phyloP scores from a whole-genome alignment of 37 sponge, comb jelly and placozoan species.

The Dysidea cf. avara region DNA sequence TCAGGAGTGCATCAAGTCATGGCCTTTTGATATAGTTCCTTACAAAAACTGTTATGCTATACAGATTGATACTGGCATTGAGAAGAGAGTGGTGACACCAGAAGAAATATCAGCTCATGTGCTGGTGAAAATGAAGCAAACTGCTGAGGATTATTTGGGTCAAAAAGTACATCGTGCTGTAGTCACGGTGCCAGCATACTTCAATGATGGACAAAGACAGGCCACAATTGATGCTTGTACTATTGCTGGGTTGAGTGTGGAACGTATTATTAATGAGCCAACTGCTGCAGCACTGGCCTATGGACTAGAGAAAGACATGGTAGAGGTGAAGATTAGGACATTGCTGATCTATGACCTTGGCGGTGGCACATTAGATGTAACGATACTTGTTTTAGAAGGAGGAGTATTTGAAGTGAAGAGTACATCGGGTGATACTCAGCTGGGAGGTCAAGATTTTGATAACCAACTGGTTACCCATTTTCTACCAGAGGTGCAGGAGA shows the following conservation, averaged over 20 bases:
- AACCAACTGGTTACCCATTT: constrained; percentile 77
- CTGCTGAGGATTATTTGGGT: constrained; percentile 91
- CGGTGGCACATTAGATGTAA: constrained; percentile 93
- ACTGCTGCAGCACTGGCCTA: constrained; percentile 97
- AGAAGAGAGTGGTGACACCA: constrained; percentile 46
- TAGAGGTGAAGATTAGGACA: constrained; percentile 26
- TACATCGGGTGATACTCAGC: constrained; percentile 87
- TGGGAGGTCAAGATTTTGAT: constrained; percentile 94
- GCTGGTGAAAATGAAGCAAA: constrained; percentile 90
- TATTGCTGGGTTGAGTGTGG: constrained; percentile 84
- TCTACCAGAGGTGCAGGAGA: constrained; percentile 56
- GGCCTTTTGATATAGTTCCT: constrained; percentile 74
- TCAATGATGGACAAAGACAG: constrained; percentile 95
- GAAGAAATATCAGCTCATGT: constrained; percentile 91
- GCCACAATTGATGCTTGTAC: constrained; percentile 91
- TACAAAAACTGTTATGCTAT: constrained; percentile 70
- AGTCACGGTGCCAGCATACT: constrained; percentile 93
- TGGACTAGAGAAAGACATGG: constrained; percentile 73
- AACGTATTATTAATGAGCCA: constrained; percentile 97
- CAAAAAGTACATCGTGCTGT: constrained; percentile 57
- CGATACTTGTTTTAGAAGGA: constrained; percentile 73
- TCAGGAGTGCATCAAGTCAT: constrained; percentile 53
- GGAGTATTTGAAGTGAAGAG: constrained; percentile 91
- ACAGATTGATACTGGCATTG: constrained; percentile 21
- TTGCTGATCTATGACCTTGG: constrained; percentile 91